These are phyloP conservation scores for Rutilus rutilus DNA, from an alignment of 2,113 vertebrate species.

Conservation along the genomic window DNA sequence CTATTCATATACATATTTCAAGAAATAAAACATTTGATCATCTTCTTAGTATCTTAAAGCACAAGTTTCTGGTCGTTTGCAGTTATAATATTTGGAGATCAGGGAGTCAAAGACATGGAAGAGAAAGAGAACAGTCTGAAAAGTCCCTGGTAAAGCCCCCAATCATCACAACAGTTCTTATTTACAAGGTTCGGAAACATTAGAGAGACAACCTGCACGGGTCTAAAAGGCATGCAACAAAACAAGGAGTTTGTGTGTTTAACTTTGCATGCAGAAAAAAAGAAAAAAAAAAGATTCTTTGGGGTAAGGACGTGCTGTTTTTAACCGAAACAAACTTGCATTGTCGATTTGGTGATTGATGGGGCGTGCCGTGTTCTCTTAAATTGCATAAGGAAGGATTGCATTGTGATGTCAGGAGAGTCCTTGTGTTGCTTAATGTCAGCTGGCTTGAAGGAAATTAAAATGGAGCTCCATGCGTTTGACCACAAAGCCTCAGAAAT, in stretches of 20 bases:
- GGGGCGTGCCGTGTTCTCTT: slow-evolving; percentile 50
- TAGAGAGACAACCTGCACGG: slow-evolving; percentile 58
- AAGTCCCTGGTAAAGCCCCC: slow-evolving; percentile 61
- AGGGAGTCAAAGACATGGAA: slow-evolving; percentile 55
- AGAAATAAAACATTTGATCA: slow-evolving; percentile 53
- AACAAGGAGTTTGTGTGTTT: slow-evolving; percentile 56
- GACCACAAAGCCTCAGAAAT: slow-evolving; percentile 21
- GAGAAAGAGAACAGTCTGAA: slow-evolving; percentile 69
- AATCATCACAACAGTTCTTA: slow-evolving; percentile 30
- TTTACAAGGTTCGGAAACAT: slow-evolving; percentile 24
- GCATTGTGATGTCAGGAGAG: slow-evolving; percentile 67
- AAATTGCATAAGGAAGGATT: slow-evolving; percentile 76
- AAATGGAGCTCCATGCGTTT: background rate
- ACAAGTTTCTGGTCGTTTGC: slow-evolving; percentile 84
- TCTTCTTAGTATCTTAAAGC: slow-evolving; percentile 69
- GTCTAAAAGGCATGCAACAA: slow-evolving; percentile 68
- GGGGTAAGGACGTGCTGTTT: slow-evolving; percentile 3
- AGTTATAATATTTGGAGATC: slow-evolving; percentile 58
- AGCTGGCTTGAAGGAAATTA: slow-evolving; percentile 12
- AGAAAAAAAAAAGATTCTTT: slow-evolving; percentile 47
- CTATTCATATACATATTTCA: slow-evolving; percentile 63
- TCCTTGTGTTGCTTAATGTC: slow-evolving; percentile 59
- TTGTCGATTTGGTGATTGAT: slow-evolving; percentile 55
- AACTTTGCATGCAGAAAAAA: slow-evolving; percentile 67
- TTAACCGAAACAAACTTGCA: slow-evolving; percentile 32